Base-by-base conservation (phyloP, 2,113 vertebrate genomes). In the Hepsetus odoe region DNA sequence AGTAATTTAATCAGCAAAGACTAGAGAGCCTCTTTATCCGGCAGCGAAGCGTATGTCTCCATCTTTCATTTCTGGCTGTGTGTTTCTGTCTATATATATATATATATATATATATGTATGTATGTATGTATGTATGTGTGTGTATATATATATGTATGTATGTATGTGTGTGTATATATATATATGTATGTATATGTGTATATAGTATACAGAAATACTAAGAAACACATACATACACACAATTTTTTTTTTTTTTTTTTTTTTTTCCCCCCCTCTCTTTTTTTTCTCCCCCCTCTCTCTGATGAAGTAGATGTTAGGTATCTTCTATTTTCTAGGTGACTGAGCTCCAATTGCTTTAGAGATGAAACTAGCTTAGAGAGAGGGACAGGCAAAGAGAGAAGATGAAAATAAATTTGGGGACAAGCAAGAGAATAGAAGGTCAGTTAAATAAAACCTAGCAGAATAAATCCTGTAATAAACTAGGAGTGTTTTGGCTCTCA, bases 291-390 rank as follows among this genome's bases (percentile, higher is more conserved):
- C 3, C 12, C 32, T n/a, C 16, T 77, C 26, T 28, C 67, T 38
- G 74, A 1, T 53, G 33, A 38, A n/a, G n/a, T 46, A 46, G 65
- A 20, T 69, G 14, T 69, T 38, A 33, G 42, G 42, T 69, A 38
- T 59, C 53, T 59, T 70, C 30, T 20, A 70, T 77, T 61, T 77
- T 77, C 66, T 6, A 5, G 24, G 58, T 77, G 38, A 70, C 7
- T 0, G 35, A 70, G 65, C 55, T 59, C 24, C 64, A n/a, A 24
- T 46, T 67, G 38, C 4, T 35, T 28, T 30, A 49, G 11, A 2
- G 51, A 55, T 8, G 51, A 55, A 22, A 33, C 22, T 18, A 28
- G 49, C 28, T 71, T 14, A 22, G 14, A 55, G 16, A 35, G 11
- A 0, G 58, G 44, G 12, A 58, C 6, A 20, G n/a, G n/a, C n/a